A percentile compares a stretch with the other conserved stretches of the same genome.
Conservation (phyloP, 2,113 vertebrate genomes). For the Vidua chalybeata region DNA sequence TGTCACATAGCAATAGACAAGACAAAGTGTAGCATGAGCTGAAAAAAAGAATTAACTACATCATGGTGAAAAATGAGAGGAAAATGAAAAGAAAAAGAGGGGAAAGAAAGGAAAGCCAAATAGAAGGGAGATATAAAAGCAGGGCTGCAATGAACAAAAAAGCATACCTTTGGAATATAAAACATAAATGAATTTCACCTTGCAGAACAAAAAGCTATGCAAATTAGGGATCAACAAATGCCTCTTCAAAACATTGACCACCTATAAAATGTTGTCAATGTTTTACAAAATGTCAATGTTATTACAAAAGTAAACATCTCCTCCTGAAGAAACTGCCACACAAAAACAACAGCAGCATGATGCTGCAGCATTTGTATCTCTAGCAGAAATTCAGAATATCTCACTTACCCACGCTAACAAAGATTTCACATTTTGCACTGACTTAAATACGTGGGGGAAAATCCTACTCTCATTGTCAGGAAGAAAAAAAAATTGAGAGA, state of each 20-base stretch:
- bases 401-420: background rate
- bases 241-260: background rate
- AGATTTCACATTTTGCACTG: background rate
- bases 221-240: slow-evolving; percentile 44
- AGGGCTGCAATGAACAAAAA: slow-evolving; percentile 27
- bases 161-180: slow-evolving; percentile 27
- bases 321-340: background rate
- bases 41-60: slow-evolving; percentile 70
- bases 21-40: slow-evolving; percentile 69
- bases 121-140: slow-evolving; percentile 36
- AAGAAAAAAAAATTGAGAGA: background rate
- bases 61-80: slow-evolving; percentile 65
- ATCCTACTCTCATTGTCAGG: background rate
- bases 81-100: slow-evolving; percentile 59
- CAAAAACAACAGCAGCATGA: background rate
- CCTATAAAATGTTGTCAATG: background rate
- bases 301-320: background rate
- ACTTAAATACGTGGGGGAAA: background rate
- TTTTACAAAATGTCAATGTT: background rate
- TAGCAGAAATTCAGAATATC: background rate
- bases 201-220: slow-evolving; percentile 23
- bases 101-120: background rate
- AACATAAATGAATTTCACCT: background rate
- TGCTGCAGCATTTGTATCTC: background rate
- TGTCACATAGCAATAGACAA: slow-evolving; percentile 76